These are phyloP conservation scores for Neodiprion pinetum DNA, from an alignment of 1,140 invertebrate genomes.

Conservation along the genomic window DNA sequence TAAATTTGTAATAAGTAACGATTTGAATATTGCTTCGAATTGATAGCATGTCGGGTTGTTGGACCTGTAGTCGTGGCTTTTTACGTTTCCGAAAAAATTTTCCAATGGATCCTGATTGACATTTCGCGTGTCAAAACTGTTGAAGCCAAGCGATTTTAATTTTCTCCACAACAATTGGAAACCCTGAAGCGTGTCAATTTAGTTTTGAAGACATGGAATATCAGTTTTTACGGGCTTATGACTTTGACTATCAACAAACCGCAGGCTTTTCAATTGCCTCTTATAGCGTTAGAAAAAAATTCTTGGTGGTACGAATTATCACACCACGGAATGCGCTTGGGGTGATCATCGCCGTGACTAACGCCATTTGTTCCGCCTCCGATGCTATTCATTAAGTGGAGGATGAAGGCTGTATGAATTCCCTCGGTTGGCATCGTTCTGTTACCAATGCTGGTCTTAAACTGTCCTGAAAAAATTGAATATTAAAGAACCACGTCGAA, in stretches of 20 bases:
- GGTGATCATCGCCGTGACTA: neutral
- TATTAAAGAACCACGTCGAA: too few species aligned
- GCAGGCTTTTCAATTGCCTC: neutral
- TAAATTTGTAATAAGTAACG: neutral
- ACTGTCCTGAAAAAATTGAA: too few species aligned
- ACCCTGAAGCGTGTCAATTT: conserved; percentile 20
- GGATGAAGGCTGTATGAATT: neutral
- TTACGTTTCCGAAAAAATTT: conserved; percentile 28
- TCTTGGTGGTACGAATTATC: neutral
- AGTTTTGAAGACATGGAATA: conserved; percentile 25
- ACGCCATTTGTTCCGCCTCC: neutral
- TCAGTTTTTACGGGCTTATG: neutral
- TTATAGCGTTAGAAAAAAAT: neutral
- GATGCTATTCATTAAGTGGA: neutral
- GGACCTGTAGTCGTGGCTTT: conserved; percentile 24
- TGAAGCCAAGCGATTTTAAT: conserved; percentile 13
- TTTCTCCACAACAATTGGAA: conserved; percentile 22
- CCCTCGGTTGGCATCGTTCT: neutral
- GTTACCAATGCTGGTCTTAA: too few species aligned
- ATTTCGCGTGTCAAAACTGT: conserved; percentile 23
- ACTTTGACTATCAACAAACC: neutral
- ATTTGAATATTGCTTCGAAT: neutral
- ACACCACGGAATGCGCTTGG: neutral
- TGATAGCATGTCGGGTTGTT: conserved; percentile 19
- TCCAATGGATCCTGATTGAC: conserved; percentile 29